Base-by-base conservation (phyloP, 2,888 invertebrate species). In the Rotaria magnacalcarata region DNA sequence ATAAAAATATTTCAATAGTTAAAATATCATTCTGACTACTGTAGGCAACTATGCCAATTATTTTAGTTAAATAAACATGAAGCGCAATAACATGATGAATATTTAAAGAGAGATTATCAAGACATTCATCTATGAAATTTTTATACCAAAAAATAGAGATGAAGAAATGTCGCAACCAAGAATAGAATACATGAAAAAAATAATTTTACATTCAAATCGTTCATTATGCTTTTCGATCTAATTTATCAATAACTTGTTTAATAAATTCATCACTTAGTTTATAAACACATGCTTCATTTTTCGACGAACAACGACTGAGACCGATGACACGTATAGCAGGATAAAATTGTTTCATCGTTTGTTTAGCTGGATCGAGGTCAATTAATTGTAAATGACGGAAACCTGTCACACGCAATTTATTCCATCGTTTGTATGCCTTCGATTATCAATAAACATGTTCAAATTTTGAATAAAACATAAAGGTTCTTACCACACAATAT, bases 371-470 rank as follows among this genome's bases (percentile, higher is more conserved):
- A n/a, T 43, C 21, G 2, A 47, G 47, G n/a, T 80, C 80, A 47
- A 80, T 16, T 19, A 80, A n/a, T 47, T 80, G 24, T 47, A 80
- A n/a, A 80, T 80, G 11, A 43, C 47, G 43, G 47, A 80, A 80
- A 80, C 47, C n/a, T 5, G 80, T 0, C 19, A 10, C 0, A 47
- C 80, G 80, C 24, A 47, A n/a, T 47, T n/a, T 43, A 80, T 47
- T 47, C 80, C 80, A 80, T n/a, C 80, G 47, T 80, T 80, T 80
- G 24, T 80, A 80, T 43, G 80, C 80, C 80, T 80, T 47, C 14
- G 47, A 43, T 80, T 47, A 80, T n/a, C 4, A 80, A 80, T 24
- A 14, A 47, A 43, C 24, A 47, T 7, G 4, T 21, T 16, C 14
- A 16, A 52, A 80, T 1, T 24, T 80, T 24, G 21, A 80, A 6